A percentile compares a stretch with the other conserved stretches of the same genome.
Conservation (phyloP, 2,888 invertebrate genomes). For the Cynaeus angustus region DNA sequence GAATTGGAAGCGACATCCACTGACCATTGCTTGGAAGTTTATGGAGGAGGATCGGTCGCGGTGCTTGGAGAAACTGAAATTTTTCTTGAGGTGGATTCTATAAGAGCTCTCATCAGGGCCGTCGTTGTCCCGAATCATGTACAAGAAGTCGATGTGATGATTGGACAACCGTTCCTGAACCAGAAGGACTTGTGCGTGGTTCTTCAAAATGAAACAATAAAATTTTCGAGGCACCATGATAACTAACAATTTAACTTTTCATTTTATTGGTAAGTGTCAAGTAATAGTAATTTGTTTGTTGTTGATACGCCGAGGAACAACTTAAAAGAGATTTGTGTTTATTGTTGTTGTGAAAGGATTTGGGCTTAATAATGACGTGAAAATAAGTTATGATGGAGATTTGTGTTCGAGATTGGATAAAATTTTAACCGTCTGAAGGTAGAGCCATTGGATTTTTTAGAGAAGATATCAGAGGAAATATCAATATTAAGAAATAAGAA, state of each 20-base stretch:
- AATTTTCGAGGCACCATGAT: constrained; percentile 19
- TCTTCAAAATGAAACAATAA: constrained; percentile 22
- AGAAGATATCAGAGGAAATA: too few species aligned
- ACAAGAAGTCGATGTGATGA: constrained; percentile 42
- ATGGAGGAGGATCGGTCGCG: constrained; percentile 28
- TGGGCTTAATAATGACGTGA: not conserved
- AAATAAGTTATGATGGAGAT: too few species aligned
- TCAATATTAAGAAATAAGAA: too few species aligned
- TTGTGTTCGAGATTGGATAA: too few species aligned
- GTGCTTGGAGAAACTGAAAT: constrained; percentile 33
- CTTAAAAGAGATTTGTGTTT: not conserved
- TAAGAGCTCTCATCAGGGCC: constrained; percentile 10
- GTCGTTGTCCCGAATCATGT: constrained; percentile 38
- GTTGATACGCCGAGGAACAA: constrained; percentile 7
- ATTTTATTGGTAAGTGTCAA: constrained; percentile 26
- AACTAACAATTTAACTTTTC: constrained; percentile 37
- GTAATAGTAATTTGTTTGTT: constrained; percentile 11
- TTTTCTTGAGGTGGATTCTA: constrained; percentile 33
- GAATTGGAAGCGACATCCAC: not conserved
- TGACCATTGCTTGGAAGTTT: constrained; percentile 2
- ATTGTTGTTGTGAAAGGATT: constrained; percentile 13
- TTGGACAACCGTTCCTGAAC: constrained; percentile 44
- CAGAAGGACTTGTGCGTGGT: constrained; percentile 28
- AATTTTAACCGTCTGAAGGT: too few species aligned
- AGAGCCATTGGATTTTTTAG: too few species aligned